Base-by-base conservation (phyloP, 92 coral and sea anemone species). In the Isaurus tuberculatus region DNA sequence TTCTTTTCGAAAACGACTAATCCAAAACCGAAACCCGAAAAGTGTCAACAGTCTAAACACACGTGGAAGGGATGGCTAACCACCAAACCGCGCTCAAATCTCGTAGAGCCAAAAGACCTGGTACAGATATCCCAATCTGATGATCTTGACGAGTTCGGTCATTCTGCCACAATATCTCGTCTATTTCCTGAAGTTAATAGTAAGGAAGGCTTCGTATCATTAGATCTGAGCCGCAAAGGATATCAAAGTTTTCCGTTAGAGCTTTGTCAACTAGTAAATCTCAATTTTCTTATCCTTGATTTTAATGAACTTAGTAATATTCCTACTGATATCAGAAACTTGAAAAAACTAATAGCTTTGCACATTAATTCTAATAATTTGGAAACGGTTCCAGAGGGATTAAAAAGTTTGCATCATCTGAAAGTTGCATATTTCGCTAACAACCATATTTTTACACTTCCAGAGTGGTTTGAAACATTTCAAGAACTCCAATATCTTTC, bases 51-150 rank as follows among this genome's bases (percentile, higher is more conserved):
- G 7, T 92, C 96, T 13, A 82, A 83, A 33, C 88, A 81, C 64
- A 93, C 94, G 3, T 93, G 94, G 94, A 68, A 94, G 36, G 91
- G 94, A 0, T 93, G 94, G 94, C 74, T 92, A 8, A 89, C 91
- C 19, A 81, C 89, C 5, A 32, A 80, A 10, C 73, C 68, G 20
- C 78, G n/a, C 5, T 28, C 55, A 20, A 28, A 32, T 2, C 55
- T 27, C 7, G 33, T 48, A 71, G 31, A n/a, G 13, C 32, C 25
- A 22, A 31, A 29, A 25, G 2, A 63, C 19, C 31, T 19, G 63
- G 23, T n/a, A 25, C 57, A 40, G 57, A 36, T 37, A 8, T 33
- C 43, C 28, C 61, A 28, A 42, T 75, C 86, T 30, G 88, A 78
- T 80, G 67, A 64, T 65, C 34, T 93, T 13, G 94, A 90, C 73